Conservation (phyloP, 1,140 invertebrate genomes). For the Hesperophylax magnus region DNA sequence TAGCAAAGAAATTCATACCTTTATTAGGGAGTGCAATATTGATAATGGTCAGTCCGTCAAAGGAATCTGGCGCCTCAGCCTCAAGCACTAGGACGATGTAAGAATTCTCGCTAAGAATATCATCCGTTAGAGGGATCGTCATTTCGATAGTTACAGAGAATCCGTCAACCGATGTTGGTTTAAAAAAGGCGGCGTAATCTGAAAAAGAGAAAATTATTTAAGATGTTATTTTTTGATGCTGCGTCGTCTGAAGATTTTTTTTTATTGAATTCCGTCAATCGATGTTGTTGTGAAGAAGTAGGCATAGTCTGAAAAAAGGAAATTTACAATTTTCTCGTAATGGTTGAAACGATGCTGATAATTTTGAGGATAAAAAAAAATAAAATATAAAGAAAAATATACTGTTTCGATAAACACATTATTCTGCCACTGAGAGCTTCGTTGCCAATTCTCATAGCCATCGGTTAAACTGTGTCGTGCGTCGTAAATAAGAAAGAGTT, state of each 20-base stretch:
- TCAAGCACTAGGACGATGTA: not conserved
- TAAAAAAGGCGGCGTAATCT: not conserved
- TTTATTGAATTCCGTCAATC: too few relatives aligned
- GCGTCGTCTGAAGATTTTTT: too few relatives aligned
- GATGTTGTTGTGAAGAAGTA: not conserved
- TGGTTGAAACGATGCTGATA: too few relatives aligned
- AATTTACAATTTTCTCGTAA: not conserved
- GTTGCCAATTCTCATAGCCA: too few relatives aligned
- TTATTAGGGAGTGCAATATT: not conserved
- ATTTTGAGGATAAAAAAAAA: too few relatives aligned
- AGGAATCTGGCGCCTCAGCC: not conserved
- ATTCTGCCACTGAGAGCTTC: too few relatives aligned
- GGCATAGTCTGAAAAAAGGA: not conserved
- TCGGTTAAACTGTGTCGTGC: too few relatives aligned
- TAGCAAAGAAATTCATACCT: not conserved
- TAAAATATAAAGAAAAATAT: too few relatives aligned
- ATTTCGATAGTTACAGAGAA: not conserved
- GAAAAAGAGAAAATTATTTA: not conserved
- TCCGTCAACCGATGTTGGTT: not conserved
- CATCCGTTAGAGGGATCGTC: not conserved
- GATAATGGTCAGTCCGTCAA: not conserved
- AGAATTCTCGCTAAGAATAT: not conserved
- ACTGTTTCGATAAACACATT: too few relatives aligned
- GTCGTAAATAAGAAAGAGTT: too few relatives aligned
- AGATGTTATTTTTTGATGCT: too few relatives aligned